phyloP scores from a whole-genome alignment of 1,140 invertebrate genomes.

The Drosophila bocqueti region DNA sequence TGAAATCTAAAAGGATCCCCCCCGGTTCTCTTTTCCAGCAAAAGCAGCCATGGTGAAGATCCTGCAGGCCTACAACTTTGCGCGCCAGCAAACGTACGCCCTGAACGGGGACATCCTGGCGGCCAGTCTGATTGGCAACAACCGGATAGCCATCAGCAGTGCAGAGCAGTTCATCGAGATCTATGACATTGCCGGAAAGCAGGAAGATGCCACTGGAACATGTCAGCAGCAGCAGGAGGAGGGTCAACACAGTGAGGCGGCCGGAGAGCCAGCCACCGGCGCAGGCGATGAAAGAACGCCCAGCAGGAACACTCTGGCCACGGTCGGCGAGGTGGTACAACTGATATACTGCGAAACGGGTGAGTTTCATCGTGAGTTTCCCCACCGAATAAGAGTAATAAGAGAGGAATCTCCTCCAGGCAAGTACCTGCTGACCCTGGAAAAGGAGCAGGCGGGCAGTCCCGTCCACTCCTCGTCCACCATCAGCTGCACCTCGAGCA shows the following conservation, averaged over 20 bases:
- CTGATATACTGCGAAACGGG: conserved; percentile 80
- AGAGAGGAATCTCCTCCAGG: conserved; percentile 24
- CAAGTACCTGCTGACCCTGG: conserved; percentile 77
- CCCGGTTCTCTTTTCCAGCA: conserved; percentile 30
- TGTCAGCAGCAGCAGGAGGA: conserved; percentile 13
- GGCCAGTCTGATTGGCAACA: conserved; percentile 74
- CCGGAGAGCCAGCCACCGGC: conserved; percentile 5
- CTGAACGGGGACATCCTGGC: conserved; percentile 80
- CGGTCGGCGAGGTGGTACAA: conserved; percentile 80
- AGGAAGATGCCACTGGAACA: conserved; percentile 23
- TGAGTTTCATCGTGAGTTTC: background rate
- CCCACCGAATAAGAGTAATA: background rate
- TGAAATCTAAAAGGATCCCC: conserved; percentile 12
- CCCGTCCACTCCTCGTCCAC: conserved; percentile 78
- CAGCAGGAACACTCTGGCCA: conserved; percentile 69
- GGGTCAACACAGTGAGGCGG: conserved; percentile 1
- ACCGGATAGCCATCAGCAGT: conserved; percentile 80
- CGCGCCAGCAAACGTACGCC: conserved; percentile 78
- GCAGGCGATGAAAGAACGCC: conserved; percentile 61
- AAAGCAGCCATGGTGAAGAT: conserved; percentile 77
- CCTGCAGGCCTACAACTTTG: conserved; percentile 81
- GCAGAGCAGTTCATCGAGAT: conserved; percentile 83
- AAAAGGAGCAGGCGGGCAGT: conserved; percentile 79
- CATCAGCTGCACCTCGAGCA: conserved; percentile 81
- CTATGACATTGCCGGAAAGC: conserved; percentile 78